These are phyloP conservation scores for Acleris holmiana DNA, from an alignment of 2,888 invertebrate genomes.

Conservation along the genomic window DNA sequence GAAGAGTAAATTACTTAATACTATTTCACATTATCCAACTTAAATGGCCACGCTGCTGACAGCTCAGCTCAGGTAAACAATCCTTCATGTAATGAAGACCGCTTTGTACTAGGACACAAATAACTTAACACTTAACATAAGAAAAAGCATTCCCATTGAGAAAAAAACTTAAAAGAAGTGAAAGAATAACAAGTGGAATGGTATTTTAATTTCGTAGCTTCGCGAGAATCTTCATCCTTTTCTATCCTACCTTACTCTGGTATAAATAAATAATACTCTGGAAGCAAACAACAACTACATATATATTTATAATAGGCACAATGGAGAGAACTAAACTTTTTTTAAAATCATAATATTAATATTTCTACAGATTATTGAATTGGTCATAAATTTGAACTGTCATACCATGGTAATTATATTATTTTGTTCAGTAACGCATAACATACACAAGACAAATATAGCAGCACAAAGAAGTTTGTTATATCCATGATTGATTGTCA, in stretches of 20 bases:
- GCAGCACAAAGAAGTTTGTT: background rate
- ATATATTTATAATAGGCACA: conserved; percentile 64
- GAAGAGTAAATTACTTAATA: conserved; percentile 69
- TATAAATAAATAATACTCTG: conserved; percentile 64
- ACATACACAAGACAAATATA: background rate
- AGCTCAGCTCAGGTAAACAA: conserved; percentile 61
- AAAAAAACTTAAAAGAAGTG: conserved; percentile 57
- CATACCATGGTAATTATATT: conserved; percentile 9
- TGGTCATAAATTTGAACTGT: conserved; percentile 42
- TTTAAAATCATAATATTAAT: conserved; percentile 39
- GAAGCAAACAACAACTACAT: conserved; percentile 65
- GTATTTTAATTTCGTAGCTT: conserved; percentile 45
- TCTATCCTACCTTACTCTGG: conserved; percentile 54
- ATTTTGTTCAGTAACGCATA: conserved; percentile 13
- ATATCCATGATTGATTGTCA: background rate
- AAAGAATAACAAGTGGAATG: conserved; percentile 79
- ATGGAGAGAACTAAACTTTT: conserved; percentile 56
- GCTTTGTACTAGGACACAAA: conserved; percentile 76
- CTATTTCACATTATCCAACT: conserved; percentile 72
- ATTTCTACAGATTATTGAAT: conserved; percentile 42
- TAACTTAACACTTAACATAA: conserved; percentile 55
- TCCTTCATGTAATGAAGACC: conserved; percentile 61
- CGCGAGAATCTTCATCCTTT: conserved; percentile 63
- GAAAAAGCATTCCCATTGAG: conserved; percentile 52
- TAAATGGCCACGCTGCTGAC: conserved; percentile 75